A percentile compares a stretch with the other conserved stretches of the same genome.
phyloP scores from a whole-genome alignment of 2,888 invertebrate genomes.

The Chironomus riparius region DNA sequence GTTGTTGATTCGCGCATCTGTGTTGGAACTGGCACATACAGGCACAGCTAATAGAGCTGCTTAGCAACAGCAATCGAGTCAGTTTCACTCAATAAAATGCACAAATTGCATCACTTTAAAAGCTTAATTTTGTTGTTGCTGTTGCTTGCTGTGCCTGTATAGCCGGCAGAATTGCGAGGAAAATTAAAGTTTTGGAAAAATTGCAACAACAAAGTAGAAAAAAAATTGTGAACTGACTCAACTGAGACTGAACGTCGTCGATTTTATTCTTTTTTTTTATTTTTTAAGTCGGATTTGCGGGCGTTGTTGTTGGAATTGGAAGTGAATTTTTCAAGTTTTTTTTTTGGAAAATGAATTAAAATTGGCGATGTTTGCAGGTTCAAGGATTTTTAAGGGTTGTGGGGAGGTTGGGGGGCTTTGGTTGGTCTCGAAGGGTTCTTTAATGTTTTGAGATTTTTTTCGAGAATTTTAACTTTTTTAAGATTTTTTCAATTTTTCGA shows the following conservation, averaged over 20 bases:
- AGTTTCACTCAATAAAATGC: not conserved
- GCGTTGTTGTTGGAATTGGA: no score
- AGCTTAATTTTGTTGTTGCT: not conserved
- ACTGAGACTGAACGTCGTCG: not conserved
- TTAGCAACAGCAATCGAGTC: slow-evolving; percentile 22
- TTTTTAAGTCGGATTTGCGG: no score
- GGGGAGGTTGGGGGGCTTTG: no score
- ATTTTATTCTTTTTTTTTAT: not conserved
- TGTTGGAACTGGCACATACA: not conserved
- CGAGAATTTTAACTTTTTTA: no score
- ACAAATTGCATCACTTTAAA: not conserved
- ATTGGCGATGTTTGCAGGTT: no score
- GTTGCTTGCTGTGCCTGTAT: no score
- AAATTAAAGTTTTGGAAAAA: not conserved
- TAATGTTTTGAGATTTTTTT: no score
- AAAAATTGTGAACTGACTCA: not conserved
- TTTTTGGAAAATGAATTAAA: no score
- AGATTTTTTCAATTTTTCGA: no score
- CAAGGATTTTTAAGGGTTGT: no score
- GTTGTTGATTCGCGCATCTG: not conserved
- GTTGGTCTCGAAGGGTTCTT: no score
- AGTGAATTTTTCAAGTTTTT: no score
- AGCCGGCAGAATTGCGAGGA: slow-evolving; percentile 3
- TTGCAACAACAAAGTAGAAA: not conserved
- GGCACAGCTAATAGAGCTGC: not conserved